phyloP scores from a whole-genome alignment of 2,113 vertebrate species.

The Planiliza haematocheilus region DNA sequence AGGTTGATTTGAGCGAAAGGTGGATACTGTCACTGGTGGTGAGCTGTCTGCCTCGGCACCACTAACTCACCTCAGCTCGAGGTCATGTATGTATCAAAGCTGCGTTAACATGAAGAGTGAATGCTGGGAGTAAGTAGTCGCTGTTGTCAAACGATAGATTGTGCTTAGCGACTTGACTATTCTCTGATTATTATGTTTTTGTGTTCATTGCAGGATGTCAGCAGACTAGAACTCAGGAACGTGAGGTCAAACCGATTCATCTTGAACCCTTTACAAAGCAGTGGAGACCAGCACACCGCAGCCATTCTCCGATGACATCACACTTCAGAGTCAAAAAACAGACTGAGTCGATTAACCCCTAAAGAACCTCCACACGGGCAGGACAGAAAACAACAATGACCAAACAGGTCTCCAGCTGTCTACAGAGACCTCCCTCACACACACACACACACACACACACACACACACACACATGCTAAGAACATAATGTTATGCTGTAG shows the following conservation, averaged over 20 bases:
- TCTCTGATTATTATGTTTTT: background rate
- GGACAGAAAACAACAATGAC: background rate
- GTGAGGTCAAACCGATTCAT: constrained; percentile 8
- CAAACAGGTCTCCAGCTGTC: constrained; percentile 17
- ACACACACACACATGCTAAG: background rate
- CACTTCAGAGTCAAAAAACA: background rate
- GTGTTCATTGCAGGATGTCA: constrained; percentile 20
- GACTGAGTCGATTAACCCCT: background rate
- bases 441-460: too few species aligned
- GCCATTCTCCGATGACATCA: background rate
- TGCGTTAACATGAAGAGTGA: too few species aligned
- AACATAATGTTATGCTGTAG: background rate
- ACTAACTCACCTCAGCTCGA: too few species aligned
- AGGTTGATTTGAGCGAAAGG: too few species aligned
- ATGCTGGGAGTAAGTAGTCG: too few species aligned
- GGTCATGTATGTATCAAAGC: too few species aligned
- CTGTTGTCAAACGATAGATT: background rate
- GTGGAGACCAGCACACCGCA: background rate
- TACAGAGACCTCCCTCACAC: background rate
- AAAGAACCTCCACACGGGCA: background rate
- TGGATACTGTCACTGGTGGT: too few species aligned
- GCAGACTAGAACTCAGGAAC: background rate
- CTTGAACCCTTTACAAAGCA: background rate
- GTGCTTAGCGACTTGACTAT: background rate
- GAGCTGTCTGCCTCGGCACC: too few species aligned